These are phyloP conservation scores for Corbicula japonica DNA, from an alignment of 2,888 invertebrate genomes.

Conservation along the genomic window DNA sequence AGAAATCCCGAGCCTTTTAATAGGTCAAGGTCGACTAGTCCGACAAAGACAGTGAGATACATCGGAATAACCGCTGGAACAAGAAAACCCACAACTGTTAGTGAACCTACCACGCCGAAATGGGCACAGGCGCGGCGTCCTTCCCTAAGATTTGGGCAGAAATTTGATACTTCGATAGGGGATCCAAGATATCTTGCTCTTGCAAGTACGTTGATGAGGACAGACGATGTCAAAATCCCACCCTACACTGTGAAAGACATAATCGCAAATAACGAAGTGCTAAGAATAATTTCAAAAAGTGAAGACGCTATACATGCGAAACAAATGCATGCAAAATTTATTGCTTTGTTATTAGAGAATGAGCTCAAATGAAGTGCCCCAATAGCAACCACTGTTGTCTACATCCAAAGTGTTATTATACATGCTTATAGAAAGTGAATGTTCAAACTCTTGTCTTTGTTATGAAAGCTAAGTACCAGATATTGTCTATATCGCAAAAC, in stretches of 20 bases:
- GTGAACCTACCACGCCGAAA: not conserved
- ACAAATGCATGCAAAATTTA: slow-evolving; percentile 57
- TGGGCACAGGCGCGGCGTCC: not conserved
- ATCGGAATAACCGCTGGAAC: not conserved
- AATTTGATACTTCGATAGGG: slow-evolving; percentile 42
- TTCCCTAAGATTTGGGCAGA: slow-evolving; percentile 30
- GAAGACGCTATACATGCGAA: slow-evolving; percentile 32
- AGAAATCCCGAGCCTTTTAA: not conserved
- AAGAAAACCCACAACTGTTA: not conserved
- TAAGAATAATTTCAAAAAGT: slow-evolving; percentile 44
- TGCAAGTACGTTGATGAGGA: slow-evolving; percentile 25
- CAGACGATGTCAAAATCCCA: not conserved
- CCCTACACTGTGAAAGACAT: slow-evolving; percentile 41
- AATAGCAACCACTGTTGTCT: too few species aligned
- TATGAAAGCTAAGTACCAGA: too few species aligned
- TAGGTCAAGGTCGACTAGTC: slow-evolving; percentile 7
- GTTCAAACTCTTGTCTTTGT: too few species aligned
- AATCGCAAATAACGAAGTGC: slow-evolving; percentile 48
- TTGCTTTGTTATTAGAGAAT: slow-evolving; percentile 55
- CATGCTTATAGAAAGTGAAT: too few species aligned
- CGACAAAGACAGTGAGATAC: slow-evolving; percentile 16
- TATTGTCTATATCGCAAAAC: too few species aligned
- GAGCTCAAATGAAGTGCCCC: slow-evolving; percentile 37
- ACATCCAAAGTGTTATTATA: too few species aligned
- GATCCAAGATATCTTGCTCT: slow-evolving; percentile 62